These are phyloP conservation scores for Equus przewalskii DNA, from an alignment of 2,113 vertebrate genomes.

Conservation along the genomic window DNA sequence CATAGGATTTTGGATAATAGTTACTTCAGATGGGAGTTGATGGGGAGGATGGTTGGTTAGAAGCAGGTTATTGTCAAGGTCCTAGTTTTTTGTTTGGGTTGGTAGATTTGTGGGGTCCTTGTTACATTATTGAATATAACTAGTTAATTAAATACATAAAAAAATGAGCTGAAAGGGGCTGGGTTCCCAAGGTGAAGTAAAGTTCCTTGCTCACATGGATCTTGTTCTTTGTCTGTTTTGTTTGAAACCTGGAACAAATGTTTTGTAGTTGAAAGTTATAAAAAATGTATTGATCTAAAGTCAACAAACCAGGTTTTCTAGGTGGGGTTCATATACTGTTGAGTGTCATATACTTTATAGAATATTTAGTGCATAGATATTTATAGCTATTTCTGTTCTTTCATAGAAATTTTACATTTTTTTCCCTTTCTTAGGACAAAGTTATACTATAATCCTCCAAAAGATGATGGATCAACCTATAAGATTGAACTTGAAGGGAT, in stretches of 20 bases:
- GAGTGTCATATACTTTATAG: constrained; percentile 26
- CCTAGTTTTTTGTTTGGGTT: background rate
- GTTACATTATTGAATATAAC: background rate
- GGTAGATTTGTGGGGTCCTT: background rate
- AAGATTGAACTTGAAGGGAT: constrained; percentile 98
- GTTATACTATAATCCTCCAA: constrained; percentile 98
- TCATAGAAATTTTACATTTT: constrained; percentile 78
- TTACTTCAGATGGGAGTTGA: background rate
- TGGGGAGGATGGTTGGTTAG: background rate
- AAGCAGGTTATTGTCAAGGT: background rate
- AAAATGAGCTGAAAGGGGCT: background rate
- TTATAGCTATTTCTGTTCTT: constrained; percentile 48
- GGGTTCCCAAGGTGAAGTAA: background rate
- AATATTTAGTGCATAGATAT: constrained; percentile 53
- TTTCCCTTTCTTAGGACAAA: constrained; percentile 93
- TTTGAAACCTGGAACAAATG: background rate
- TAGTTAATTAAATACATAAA: background rate
- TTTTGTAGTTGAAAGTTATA: constrained; percentile 34
- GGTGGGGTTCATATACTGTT: background rate
- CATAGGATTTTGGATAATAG: background rate
- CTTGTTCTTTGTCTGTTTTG: background rate
- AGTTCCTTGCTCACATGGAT: background rate
- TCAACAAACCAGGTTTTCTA: constrained; percentile 26
- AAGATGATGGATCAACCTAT: constrained; percentile 96
- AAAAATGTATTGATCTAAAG: background rate